A percentile compares a stretch with the other conserved stretches of the same genome.
Evolutionary conservation across 2,113 vertebrate genomes (phyloP).

Genomic region (Hippocampus mohnikei): DNA sequence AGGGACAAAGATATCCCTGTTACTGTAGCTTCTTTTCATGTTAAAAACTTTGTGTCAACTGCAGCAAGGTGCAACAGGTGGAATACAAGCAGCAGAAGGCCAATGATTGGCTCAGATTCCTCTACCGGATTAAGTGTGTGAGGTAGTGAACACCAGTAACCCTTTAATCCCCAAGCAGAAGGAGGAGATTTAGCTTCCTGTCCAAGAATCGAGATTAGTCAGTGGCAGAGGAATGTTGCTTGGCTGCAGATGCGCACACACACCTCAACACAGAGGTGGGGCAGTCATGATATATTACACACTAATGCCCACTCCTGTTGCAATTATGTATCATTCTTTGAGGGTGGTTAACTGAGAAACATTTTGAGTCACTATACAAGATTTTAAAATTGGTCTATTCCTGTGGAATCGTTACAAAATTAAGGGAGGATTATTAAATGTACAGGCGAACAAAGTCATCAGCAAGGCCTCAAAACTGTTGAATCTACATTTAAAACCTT

Average conservation of each 20-base stretch:
- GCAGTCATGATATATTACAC: background rate
- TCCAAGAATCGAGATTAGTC: constrained; percentile 43
- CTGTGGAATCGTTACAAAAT: background rate
- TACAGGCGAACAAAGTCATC: background rate
- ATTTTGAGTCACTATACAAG: too few species aligned
- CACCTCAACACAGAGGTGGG: background rate
- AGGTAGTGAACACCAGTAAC: constrained; percentile 49
- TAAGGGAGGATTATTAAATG: background rate
- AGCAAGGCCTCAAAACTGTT: background rate
- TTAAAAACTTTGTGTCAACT: background rate
- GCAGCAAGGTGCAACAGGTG: constrained; percentile 13
- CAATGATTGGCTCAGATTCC: constrained; percentile 27
- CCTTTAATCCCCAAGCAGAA: constrained; percentile 51
- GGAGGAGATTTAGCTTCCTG: constrained; percentile 39
- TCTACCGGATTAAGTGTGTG: constrained; percentile 50
- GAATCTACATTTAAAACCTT: background rate
- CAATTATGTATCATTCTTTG: background rate
- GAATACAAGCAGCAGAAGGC: constrained; percentile 19
- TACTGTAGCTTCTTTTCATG: background rate
- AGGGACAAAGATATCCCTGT: background rate
- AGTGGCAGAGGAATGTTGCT: constrained; percentile 36
- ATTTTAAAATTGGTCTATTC: background rate
- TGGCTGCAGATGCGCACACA: constrained; percentile 12
- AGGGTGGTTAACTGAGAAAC: background rate
- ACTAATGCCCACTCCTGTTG: background rate